A percentile compares a stretch with the other conserved stretches of the same genome.
These are phyloP conservation scores for Ricordea florida DNA, from an alignment of 92 coral and sea anemone species.

Conservation along the genomic window DNA sequence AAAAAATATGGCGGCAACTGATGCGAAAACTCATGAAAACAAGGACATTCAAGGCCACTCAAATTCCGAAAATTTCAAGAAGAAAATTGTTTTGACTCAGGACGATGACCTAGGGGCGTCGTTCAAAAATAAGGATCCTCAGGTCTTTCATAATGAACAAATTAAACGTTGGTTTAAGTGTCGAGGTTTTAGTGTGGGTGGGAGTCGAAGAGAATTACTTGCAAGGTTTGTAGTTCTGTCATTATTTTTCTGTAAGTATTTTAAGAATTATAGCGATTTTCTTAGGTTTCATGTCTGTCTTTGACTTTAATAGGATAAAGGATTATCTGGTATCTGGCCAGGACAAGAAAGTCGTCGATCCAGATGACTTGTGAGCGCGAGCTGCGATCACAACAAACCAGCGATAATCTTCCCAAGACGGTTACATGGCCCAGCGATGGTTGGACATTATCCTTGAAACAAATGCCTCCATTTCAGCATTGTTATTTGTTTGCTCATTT, in stretches of 20 bases:
- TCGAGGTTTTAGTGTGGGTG: constrained; percentile 33
- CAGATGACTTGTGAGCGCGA: constrained; percentile 22
- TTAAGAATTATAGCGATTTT: neutral
- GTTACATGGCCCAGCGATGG: constrained; percentile 40
- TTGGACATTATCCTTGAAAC: constrained; percentile 18
- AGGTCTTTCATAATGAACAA: constrained; percentile 21
- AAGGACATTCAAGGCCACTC: constrained; percentile 13
- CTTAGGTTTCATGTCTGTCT: neutral
- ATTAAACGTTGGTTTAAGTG: constrained; percentile 48
- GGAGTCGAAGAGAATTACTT: constrained; percentile 36
- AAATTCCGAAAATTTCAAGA: constrained; percentile 8
- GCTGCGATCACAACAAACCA: constrained; percentile 16
- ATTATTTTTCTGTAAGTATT: neutral
- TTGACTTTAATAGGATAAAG: constrained; percentile 12
- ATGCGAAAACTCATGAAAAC: constrained; percentile 4
- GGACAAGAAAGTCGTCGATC: constrained; percentile 34
- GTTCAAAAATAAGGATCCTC: constrained; percentile 18
- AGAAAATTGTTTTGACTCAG: constrained; percentile 36
- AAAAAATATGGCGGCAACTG: neutral
- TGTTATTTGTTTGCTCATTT: constrained; percentile 34
- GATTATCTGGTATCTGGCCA: neutral
- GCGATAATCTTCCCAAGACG: constrained; percentile 1
- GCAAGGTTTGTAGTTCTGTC: constrained; percentile 26
- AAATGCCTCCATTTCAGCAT: constrained; percentile 33
- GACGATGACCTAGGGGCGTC: constrained; percentile 57